A percentile compares a stretch with the other conserved stretches of the same genome.
Conservation (phyloP, 1,140 invertebrate genomes). For the Cyrtorhinus lividipennis region DNA sequence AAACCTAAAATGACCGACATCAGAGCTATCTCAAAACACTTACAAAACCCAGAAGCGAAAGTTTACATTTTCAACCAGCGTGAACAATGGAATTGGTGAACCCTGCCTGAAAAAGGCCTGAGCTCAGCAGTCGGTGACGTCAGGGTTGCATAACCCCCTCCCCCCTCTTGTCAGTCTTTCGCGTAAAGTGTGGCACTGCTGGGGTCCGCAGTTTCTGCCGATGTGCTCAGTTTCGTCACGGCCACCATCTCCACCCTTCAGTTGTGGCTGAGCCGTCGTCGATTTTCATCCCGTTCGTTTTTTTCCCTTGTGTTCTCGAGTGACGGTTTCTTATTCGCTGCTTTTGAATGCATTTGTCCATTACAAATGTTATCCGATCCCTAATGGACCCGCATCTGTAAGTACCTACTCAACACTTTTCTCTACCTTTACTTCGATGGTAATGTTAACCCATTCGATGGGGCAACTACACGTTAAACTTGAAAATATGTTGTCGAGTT, state of each 20-base stretch:
- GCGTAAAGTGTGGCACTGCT: background rate
- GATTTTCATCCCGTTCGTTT: background rate
- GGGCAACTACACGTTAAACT: no score
- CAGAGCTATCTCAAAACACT: no score
- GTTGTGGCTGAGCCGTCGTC: no score
- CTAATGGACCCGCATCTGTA: background rate
- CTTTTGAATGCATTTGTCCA: background rate
- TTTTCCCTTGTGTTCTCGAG: background rate
- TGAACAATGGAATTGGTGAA: background rate
- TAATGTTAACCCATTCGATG: no score
- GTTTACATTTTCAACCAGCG: no score
- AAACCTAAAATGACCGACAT: no score
- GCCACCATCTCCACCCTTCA: background rate
- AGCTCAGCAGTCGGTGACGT: slow-evolving; percentile 6
- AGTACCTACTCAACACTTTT: background rate
- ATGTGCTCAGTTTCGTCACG: background rate
- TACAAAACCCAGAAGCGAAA: no score
- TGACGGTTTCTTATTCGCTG: no score
- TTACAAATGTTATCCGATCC: background rate
- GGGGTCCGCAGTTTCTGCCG: background rate
- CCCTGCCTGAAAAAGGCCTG: background rate
- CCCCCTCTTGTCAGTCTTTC: background rate
- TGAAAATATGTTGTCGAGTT: no score
- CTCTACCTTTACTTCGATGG: background rate
- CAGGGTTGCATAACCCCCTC: background rate